Conservation (phyloP, 1,140 invertebrate genomes). For the Eriocheir sinensis region DNA sequence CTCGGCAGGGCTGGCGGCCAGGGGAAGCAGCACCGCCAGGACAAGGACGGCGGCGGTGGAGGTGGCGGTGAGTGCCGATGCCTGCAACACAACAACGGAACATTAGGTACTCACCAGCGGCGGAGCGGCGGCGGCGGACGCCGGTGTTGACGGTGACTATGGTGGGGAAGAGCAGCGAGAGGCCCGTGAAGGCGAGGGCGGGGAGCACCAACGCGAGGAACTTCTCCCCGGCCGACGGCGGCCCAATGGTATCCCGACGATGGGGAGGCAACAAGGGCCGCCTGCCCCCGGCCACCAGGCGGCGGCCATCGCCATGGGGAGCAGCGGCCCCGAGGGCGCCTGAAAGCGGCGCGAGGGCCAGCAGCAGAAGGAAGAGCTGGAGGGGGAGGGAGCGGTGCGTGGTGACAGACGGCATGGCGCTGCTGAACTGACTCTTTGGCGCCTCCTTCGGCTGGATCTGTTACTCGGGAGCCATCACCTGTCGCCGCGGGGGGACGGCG, state of each 20-base stretch:
- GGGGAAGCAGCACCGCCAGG: constrained; percentile 28
- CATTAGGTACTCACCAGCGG: constrained; percentile 34
- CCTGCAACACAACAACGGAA: constrained; percentile 44
- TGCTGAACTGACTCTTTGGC: constrained; percentile 33
- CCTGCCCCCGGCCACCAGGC: background rate
- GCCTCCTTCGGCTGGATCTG: background rate
- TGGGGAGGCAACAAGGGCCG: background rate
- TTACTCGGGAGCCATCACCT: background rate
- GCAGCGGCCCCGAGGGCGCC: background rate
- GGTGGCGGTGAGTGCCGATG: background rate
- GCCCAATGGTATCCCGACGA: background rate
- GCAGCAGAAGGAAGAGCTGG: background rate
- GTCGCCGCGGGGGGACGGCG: background rate
- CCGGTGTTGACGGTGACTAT: constrained; percentile 59
- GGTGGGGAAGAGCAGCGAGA: constrained; percentile 72
- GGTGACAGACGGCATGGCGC: constrained; percentile 43
- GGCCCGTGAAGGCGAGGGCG: constrained; percentile 64
- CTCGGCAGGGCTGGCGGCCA: background rate
- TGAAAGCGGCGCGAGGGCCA: background rate
- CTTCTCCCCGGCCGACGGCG: background rate
- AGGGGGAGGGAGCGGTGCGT: constrained; percentile 59
- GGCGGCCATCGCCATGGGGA: background rate
- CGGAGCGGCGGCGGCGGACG: constrained; percentile 39
- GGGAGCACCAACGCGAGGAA: constrained; percentile 53
- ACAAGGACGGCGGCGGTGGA: background rate